These are phyloP conservation scores for Leucophenga varia DNA, from an alignment of 1,140 invertebrate species.

Conservation along the genomic window DNA sequence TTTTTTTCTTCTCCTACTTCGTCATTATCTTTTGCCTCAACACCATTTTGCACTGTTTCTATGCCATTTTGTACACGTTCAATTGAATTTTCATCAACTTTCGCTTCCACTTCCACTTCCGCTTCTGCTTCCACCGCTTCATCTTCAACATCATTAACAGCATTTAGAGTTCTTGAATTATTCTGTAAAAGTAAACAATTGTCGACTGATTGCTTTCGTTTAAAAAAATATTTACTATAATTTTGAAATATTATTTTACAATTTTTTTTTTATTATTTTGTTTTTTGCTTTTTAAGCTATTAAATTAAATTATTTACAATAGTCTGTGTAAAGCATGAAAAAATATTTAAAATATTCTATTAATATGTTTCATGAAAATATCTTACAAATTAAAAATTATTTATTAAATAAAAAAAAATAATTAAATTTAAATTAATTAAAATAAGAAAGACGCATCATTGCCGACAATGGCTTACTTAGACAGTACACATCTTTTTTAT, in stretches of 20 bases:
- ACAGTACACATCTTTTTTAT: too few relatives aligned
- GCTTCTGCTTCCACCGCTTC: slow-evolving; percentile 22
- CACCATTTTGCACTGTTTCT: too few relatives aligned
- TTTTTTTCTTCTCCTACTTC: slow-evolving; percentile 2
- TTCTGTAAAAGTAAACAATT: slow-evolving; percentile 58
- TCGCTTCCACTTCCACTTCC: slow-evolving; percentile 9
- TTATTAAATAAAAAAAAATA: too few relatives aligned
- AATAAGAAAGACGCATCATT: slow-evolving; percentile 23
- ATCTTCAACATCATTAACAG: slow-evolving; percentile 14
- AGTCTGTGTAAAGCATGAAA: background rate
- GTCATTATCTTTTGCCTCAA: slow-evolving; percentile 4
- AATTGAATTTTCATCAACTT: slow-evolving; percentile 2
- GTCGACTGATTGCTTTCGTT: slow-evolving; percentile 54
- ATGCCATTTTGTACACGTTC: too few relatives aligned
- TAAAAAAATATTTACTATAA: slow-evolving; percentile 1
- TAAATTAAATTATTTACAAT: too few relatives aligned
- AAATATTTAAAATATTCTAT: background rate
- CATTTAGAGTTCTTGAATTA: slow-evolving; percentile 44
- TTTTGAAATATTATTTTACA: background rate
- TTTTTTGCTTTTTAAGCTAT: too few relatives aligned
- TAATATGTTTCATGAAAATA: too few relatives aligned
- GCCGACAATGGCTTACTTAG: slow-evolving; percentile 55
- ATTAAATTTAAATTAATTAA: too few relatives aligned
- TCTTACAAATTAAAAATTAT: too few relatives aligned
- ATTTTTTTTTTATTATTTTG: too few relatives aligned